These are phyloP conservation scores for Pseudopleuronectes americanus DNA, from an alignment of 2,797 vertebrate species.

Conservation along the genomic window DNA sequence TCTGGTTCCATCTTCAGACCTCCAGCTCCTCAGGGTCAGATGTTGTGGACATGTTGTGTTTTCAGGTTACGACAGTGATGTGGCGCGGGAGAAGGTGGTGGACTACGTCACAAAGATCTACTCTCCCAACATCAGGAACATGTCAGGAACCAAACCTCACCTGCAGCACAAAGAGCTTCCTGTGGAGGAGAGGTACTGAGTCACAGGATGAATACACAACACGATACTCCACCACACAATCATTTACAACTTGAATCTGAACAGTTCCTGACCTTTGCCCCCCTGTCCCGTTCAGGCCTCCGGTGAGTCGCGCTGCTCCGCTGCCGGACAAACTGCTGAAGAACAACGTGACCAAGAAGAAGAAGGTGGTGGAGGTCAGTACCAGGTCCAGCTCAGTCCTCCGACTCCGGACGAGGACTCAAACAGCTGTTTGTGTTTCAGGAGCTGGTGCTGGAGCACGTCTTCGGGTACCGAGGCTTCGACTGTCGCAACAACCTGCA, in stretches of 20 bases:
- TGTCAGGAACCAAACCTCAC: conserved; percentile 94
- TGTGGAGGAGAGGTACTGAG: conserved; percentile 91
- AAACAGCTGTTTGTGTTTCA: conserved; percentile 38
- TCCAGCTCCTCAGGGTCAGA: neutral
- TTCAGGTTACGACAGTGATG: conserved; percentile 96
- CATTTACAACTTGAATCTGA: neutral
- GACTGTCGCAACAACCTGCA: conserved; percentile 98
- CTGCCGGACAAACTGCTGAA: conserved; percentile 94
- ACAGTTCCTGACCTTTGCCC: neutral
- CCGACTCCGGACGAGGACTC: rapidly evolving
- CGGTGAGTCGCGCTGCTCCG: conserved; percentile 94
- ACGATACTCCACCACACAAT: neutral
- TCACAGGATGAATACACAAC: neutral
- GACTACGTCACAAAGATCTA: conserved; percentile 96
- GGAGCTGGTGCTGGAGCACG: conserved; percentile 94
- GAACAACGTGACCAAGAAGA: conserved; percentile 94
- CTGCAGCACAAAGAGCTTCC: conserved; percentile 91
- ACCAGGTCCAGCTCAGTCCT: neutral
- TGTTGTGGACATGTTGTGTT: neutral
- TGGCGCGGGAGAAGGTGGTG: conserved; percentile 91
- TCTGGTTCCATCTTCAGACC: neutral
- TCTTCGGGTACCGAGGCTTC: conserved; percentile 96
- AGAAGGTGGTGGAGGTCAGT: conserved; percentile 86
- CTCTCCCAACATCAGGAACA: conserved; percentile 92
- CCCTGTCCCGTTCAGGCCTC: conserved; percentile 82